Base-by-base conservation (phyloP, 2,113 vertebrate species). In the Nesogale talazaci region DNA sequence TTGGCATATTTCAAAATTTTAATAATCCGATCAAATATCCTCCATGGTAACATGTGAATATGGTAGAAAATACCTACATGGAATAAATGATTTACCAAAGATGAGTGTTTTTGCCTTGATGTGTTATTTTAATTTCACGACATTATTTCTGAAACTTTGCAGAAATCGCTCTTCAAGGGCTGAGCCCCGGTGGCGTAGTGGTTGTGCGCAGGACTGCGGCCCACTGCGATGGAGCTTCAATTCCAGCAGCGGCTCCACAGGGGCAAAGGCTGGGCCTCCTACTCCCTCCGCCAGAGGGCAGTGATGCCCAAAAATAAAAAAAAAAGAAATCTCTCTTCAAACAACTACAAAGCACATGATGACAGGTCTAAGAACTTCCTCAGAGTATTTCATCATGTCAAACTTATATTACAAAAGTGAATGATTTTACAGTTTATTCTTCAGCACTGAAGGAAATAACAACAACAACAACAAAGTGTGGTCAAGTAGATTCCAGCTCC, bases 41-140 rank as follows among this genome's bases (percentile, higher is more conserved):
- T 20, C 38, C 63, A 29, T 12, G 14, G 52, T 63, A 52, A 40
- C 14, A 40, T 84, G 57, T 92, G 46, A 70, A 29, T 77, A 16
- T 86, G 70, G 1, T 78, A 17, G 14, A 2, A 65, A 86, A 46
- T 40, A 5, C 34, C 56, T 29, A 78, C 63, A 6, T 67, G 81
- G 22, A 83, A 82, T 78, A 34, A 89, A 65, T 82, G 81, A 85
- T 93, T 70, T 91, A 76, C 20, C 84, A 76, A 31, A 91, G 69
- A 70, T 56, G 20, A 80, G 3, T 23, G 4, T 87, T 89, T 69
- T 77, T 59, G 3, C 77, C 46, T 83, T 86, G 38, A 65, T 38
- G 9, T 74, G 34, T 78, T 29, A 34, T 38, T 89, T 89, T 63
- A 82, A 78, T 57, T 56, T 92, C 72, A 9, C 1, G 63, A 17